Conservation (phyloP, 2,888 invertebrate genomes). For the Hypselothyrea guttata region DNA sequence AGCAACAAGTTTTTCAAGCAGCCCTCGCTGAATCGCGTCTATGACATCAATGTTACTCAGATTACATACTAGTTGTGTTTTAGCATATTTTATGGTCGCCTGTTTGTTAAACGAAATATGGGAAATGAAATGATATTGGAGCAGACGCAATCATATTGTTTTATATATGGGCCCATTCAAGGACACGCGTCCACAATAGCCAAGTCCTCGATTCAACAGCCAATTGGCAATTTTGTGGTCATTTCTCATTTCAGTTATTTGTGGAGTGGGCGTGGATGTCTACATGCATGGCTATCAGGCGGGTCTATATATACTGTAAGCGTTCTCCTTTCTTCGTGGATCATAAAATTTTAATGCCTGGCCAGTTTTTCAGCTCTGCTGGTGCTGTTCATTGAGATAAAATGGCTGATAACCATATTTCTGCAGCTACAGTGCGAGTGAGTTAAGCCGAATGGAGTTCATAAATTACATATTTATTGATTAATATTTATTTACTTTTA, state of each 20-base stretch:
- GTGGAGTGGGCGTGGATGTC: constrained; percentile 86
- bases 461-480: constrained; percentile 20
- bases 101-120: constrained; percentile 28
- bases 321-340: constrained; percentile 57
- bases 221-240: constrained; percentile 51
- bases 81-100: constrained; percentile 56
- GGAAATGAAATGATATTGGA: constrained; percentile 47
- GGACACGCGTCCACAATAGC: constrained; percentile 24
- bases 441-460: constrained; percentile 35
- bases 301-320: constrained; percentile 86
- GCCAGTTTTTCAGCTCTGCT: constrained; percentile 84
- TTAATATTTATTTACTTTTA: constrained; percentile 33
- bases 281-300: constrained; percentile 85
- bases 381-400: constrained; percentile 85
- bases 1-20: neutral
- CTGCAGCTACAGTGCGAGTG: constrained; percentile 83
- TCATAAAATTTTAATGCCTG: constrained; percentile 70
- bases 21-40: constrained; percentile 29
- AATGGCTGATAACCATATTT: constrained; percentile 86
- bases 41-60: constrained; percentile 33
- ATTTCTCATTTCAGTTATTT: constrained; percentile 84
- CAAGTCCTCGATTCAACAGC: constrained; percentile 19
- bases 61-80: constrained; percentile 42
- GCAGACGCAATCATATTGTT: constrained; percentile 51
- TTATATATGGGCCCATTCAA: constrained; percentile 34